phyloP scores from a whole-genome alignment of 2,797 vertebrate species.

The Cirrhinus mrigala region DNA sequence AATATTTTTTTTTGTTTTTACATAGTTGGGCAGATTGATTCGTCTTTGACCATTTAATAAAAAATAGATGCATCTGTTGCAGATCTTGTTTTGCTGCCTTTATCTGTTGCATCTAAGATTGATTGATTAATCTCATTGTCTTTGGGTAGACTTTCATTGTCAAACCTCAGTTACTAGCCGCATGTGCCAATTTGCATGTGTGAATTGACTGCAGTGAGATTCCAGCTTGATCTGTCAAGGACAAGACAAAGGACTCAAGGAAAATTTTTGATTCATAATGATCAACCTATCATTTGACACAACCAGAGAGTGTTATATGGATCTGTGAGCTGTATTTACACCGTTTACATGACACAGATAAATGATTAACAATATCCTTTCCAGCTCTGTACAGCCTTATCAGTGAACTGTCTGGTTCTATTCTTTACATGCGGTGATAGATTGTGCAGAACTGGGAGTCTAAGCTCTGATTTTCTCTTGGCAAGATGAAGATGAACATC shows the following conservation, averaged over 20 bases:
- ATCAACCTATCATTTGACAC: background rate
- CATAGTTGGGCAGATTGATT: background rate
- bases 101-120: background rate
- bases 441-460: slow-evolving; percentile 2
- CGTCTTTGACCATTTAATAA: background rate
- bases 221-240: slow-evolving; percentile 9
- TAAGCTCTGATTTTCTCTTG: slow-evolving; percentile 8
- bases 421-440: slow-evolving; percentile 17
- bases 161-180: background rate
- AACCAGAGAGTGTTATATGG: background rate
- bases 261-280: background rate
- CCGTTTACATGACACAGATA: slow-evolving; percentile 2
- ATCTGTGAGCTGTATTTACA: background rate
- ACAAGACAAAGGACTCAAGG: slow-evolving; percentile 17
- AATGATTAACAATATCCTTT: slow-evolving; percentile 44
- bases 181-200: background rate
- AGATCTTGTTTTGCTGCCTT: background rate
- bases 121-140: background rate
- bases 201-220: slow-evolving; percentile 7
- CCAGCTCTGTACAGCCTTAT: slow-evolving; percentile 18
- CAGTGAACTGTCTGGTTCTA: slow-evolving; percentile 5
- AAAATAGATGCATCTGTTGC: slow-evolving; percentile 4
- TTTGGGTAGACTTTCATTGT: background rate
- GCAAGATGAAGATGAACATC: background rate
- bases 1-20: background rate